Conservation (phyloP, 2,797 vertebrate species). For the Galaxias olidus region DNA sequence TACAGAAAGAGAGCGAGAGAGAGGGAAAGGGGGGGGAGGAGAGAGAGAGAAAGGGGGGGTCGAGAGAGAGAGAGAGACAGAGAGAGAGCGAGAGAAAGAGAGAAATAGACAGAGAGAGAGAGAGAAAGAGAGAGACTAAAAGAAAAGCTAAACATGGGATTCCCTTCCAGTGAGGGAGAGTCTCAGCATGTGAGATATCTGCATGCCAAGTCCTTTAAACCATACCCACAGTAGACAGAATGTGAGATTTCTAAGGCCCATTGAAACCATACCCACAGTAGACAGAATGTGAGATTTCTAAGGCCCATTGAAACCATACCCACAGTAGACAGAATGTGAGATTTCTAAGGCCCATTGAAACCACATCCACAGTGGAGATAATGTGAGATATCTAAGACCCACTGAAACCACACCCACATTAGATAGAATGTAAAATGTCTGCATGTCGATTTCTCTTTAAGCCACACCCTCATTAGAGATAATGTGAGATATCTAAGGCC, state of each 20-base stretch:
- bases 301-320: slow-evolving; percentile 43
- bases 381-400: too few relatives aligned
- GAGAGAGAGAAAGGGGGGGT: slow-evolving; percentile 20
- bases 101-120: slow-evolving; percentile 5
- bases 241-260: slow-evolving; percentile 50
- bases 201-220: slow-evolving; percentile 46
- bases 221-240: slow-evolving; percentile 36
- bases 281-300: slow-evolving; percentile 38
- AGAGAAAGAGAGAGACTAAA: slow-evolving; percentile 29
- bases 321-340: slow-evolving; percentile 53
- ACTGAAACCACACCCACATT: too few relatives aligned
- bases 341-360: slow-evolving; percentile 40
- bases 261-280: neutral
- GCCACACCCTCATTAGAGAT: slow-evolving; percentile 25
- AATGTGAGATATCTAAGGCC: slow-evolving; percentile 47
- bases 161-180: slow-evolving; percentile 55
- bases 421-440: slow-evolving; percentile 34
- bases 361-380: too few relatives aligned
- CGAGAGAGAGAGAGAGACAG: slow-evolving; percentile 30
- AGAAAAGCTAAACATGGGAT: slow-evolving; percentile 23
- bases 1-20: slow-evolving; percentile 18
- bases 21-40: slow-evolving; percentile 10
- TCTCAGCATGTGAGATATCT: slow-evolving; percentile 38
- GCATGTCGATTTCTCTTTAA: slow-evolving; percentile 20
- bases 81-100: slow-evolving; percentile 32